Evolutionary conservation across 2,797 vertebrate species (phyloP), one percentile per base, ranked within the genome.

Genomic region (Sylvia borin): DNA sequence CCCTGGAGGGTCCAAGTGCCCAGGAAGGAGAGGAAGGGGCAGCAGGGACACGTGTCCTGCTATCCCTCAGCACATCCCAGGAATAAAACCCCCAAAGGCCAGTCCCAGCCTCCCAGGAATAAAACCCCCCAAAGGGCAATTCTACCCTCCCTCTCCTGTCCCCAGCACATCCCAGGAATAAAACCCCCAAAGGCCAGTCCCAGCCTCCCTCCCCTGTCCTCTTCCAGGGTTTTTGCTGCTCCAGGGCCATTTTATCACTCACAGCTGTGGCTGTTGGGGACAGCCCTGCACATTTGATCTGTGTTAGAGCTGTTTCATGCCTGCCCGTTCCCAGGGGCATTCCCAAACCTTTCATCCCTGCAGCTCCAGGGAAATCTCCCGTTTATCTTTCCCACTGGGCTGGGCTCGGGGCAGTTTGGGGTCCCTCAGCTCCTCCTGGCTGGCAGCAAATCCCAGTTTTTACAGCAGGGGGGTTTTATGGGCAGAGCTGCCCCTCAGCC

Each of bases 211-310:
- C 82, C 67, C 74, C 5, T 3, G 78, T 72, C 70, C 83, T 58
- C 43, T 76, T 45, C 81, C 88, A 73, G 48, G 92, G 54, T 89
- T 86, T 68, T 36, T 73, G 91, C 95, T 31, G 61, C 75, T 38
- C 65, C 82, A 79, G 83, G 85, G 82, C 70, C 13, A 24, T 94
- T 97, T 97, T 93, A 97, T 57, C n/a, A 4, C 55, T 11, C 6
- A 4, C 97, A 98, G 97, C 97, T 97, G 97, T 25, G 67, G 91
- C 76, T 18, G 5, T 2, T 11, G 53, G 88, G 1, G 76, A 93
- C 60, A 45, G 85, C 51, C 90, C 90, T 9, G 34, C 91, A 93
- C 90, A 87, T 96, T 85, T 94, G 94, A 94, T 94, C 84, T 65
- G 85, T 68, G 68, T 83, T 73, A 73, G 90, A 78, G 90, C 68